Conservation (phyloP, 2,888 invertebrate species). For the Noctua comes region DNA sequence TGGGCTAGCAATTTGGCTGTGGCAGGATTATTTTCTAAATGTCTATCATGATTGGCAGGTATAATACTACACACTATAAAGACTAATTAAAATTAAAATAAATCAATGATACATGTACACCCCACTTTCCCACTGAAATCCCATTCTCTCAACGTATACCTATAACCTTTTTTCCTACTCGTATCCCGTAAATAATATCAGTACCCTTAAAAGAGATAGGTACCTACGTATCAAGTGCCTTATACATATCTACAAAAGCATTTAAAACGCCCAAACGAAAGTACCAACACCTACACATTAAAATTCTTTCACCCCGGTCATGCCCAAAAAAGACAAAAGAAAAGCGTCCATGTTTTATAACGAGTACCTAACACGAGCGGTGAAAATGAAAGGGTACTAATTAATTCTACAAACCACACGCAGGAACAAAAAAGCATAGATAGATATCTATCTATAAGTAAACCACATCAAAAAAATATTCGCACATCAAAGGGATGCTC, state of each 20-base stretch:
- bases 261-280: conserved; percentile 32
- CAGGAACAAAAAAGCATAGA: conserved; percentile 52
- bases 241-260: conserved; percentile 29
- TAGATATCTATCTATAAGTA: not conserved
- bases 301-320: conserved; percentile 78
- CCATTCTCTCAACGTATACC: not conserved
- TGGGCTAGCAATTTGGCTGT: not conserved
- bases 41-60: no score
- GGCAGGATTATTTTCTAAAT: not conserved
- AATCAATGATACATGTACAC: not conserved
- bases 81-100: not conserved
- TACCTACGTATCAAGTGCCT: not conserved
- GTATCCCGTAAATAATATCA: not conserved
- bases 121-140: no score
- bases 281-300: conserved; percentile 72
- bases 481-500: conserved; percentile 70
- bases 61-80: no score
- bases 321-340: conserved; percentile 66
- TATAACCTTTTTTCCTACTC: not conserved
- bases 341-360: conserved; percentile 74
- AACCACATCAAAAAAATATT: conserved; percentile 42
- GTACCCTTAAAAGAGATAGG: not conserved
- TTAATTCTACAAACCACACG: conserved; percentile 82
- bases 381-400: conserved; percentile 81
- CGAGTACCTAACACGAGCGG: conserved; percentile 74